A percentile compares a stretch with the other conserved stretches of the same genome.
Conservation (phyloP, 2,797 vertebrate genomes). For the Aviceda leuphotes region DNA sequence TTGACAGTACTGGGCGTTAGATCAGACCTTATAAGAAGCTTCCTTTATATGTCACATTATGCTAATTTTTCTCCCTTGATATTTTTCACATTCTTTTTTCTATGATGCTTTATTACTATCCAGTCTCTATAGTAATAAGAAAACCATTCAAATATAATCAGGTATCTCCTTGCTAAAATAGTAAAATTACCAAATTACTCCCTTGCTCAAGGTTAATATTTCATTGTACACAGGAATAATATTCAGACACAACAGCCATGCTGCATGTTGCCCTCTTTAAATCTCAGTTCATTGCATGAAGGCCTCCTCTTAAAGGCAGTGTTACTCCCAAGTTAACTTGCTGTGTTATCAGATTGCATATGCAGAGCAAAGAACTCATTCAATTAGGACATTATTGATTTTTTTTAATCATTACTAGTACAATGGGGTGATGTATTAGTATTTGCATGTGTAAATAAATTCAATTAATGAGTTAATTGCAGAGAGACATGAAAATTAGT, state of each 20-base stretch:
- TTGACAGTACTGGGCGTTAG: not conserved
- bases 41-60: not conserved
- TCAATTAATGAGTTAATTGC: slow-evolving; percentile 73
- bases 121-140: not conserved
- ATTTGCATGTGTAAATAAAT: slow-evolving; percentile 70
- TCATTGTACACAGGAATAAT: not conserved
- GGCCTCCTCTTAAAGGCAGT: not conserved
- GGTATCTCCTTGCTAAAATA: not conserved
- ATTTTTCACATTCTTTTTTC: not conserved
- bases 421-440: slow-evolving; percentile 16
- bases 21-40: not conserved
- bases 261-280: not conserved
- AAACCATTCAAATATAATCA: not conserved
- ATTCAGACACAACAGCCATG: not conserved
- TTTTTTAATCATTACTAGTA: not conserved
- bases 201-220: not conserved
- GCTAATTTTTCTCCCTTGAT: not conserved
- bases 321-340: not conserved
- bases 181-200: not conserved
- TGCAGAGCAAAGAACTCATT: not conserved
- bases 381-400: not conserved
- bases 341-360: not conserved
- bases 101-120: not conserved
- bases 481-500: slow-evolving; percentile 68
- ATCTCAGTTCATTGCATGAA: not conserved